Evolutionary conservation across 2,888 invertebrate species (phyloP), one percentile per base, ranked within the genome.

Genomic region (Nomada ferruginata): DNA sequence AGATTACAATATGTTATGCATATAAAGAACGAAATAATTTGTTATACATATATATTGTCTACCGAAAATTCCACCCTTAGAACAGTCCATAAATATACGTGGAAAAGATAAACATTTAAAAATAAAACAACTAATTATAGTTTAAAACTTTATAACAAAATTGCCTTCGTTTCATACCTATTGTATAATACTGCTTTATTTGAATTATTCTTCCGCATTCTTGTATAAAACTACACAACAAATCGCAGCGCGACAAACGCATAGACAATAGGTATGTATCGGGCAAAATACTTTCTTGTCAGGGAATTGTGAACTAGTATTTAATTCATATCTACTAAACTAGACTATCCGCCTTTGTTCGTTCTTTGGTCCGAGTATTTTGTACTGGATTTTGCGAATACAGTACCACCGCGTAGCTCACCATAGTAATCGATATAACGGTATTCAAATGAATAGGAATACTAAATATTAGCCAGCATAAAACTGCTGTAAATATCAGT

Each of bases 351-450:
- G 50, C 29, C 57, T 44, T 77, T 7, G 5, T 23, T 20, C 53
- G 29, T n/a, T 78, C 78, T 78, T 68, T 81, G 9, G 66, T 63
- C 18, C 66, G 83, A 7, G 76, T 61, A 82, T 92, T 93, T 86
- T 92, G 89, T 63, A 99, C 98, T 1, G 99, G 99, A 94, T 97
- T 97, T 94, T 97, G 97, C 9, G 98, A 96, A 94, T 99, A 99
- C 91, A 99, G 94, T 88, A 96, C 96, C 18, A 98, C 97, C 53
- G 99, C 97, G 91, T 96, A 95, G 85, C 96, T 96, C 20, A 99
- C 98, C 89, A 98, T 96, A 72, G 94, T 94, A 87, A 99, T 98
- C 11, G 98, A 96, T 82, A 97, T 87, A 1, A 97, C 94, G 5
- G 98, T 98, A 91, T 96, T 98, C 76, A 96, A 93, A 91, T 97